A percentile compares a stretch with the other conserved stretches of the same genome.
Conservation (phyloP, 2,888 invertebrate species). For the Callosobruchus maculatus region DNA sequence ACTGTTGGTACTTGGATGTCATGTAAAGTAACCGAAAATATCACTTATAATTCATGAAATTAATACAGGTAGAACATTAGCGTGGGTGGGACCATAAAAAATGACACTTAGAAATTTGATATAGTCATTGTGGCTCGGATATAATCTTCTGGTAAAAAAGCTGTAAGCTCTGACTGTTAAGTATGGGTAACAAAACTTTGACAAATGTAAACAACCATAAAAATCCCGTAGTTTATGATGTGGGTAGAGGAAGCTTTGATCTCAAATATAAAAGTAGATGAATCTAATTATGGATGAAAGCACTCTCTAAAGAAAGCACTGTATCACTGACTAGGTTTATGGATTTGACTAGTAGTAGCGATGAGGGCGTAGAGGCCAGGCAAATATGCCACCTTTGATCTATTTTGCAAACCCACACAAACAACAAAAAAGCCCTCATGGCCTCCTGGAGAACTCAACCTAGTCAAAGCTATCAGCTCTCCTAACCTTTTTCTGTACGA, state of each 20-base stretch:
- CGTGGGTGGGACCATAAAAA: neutral
- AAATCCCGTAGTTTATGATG: neutral
- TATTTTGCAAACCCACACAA: too few relatives aligned
- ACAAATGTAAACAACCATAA: neutral
- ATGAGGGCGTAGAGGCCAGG: too few relatives aligned
- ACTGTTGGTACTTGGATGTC: neutral
- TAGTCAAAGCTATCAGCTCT: too few relatives aligned
- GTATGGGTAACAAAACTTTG: neutral
- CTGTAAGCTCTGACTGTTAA: neutral
- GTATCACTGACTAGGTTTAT: too few relatives aligned
- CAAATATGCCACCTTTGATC: too few relatives aligned
- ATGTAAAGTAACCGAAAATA: neutral
- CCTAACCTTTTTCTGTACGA: too few relatives aligned
- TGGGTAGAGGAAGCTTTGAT: neutral
- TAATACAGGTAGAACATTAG: neutral
- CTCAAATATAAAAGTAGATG: neutral
- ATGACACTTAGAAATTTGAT: neutral
- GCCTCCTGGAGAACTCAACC: too few relatives aligned
- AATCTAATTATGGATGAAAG: neutral
- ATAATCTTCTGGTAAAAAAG: neutral
- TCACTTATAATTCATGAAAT: neutral
- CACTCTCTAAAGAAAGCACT: too few relatives aligned
- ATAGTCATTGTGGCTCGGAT: neutral
- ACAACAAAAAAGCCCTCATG: too few relatives aligned
- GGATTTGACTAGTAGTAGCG: too few relatives aligned